Percentiles rank a stretch among this genome's conserved stretches.
phyloP scores from a whole-genome alignment of 2,797 vertebrate genomes.

The Tokudaia muenninki region DNA sequence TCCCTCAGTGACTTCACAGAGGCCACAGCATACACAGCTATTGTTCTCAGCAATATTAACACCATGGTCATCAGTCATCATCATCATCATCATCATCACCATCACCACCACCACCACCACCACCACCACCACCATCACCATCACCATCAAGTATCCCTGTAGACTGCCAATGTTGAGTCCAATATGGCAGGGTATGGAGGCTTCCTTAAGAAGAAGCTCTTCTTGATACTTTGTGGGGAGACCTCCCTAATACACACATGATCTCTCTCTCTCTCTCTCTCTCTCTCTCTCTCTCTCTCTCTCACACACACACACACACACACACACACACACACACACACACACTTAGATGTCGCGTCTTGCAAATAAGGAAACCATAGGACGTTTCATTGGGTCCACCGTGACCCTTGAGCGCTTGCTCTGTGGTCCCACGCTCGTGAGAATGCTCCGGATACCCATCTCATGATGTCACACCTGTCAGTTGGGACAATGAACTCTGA shows the following conservation, averaged over 20 bases:
- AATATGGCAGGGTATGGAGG: background rate
- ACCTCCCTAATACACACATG: background rate
- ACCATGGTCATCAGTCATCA: too few relatives aligned
- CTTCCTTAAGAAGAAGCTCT: background rate
- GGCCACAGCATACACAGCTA: background rate
- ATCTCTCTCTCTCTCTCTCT: too few relatives aligned
- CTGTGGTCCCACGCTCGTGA: rapidly evolving
- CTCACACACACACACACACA: background rate
- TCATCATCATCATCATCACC: background rate
- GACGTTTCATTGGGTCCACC: background rate
- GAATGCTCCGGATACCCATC: background rate
- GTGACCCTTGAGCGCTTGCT: background rate
- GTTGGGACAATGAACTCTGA: background rate
- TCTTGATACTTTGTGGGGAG: background rate
- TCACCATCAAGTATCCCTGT: background rate
- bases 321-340: background rate
- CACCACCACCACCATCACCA: background rate
- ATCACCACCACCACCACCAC: rapidly evolving
- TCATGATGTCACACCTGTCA: rapidly evolving
- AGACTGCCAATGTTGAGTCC: background rate
- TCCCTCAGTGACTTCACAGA: background rate
- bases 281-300: too few relatives aligned
- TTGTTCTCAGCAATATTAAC: rapidly evolving
- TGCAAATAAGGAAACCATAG: rapidly evolving
- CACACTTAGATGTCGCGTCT: background rate